Conservation (phyloP, 2,888 invertebrate species). For the Tinea pellionella region DNA sequence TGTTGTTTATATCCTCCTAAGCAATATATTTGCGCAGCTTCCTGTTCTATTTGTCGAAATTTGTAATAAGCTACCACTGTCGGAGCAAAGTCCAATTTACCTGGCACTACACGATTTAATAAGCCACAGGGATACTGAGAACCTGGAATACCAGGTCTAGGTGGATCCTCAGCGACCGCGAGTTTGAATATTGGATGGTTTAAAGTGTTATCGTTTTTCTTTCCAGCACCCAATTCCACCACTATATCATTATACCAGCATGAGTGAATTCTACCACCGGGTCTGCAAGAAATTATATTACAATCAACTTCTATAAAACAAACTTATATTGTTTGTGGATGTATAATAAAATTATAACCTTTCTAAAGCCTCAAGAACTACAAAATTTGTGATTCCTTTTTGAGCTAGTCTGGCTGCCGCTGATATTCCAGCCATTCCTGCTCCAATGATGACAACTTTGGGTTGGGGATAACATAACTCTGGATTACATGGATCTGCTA, state of each 20-base stretch:
- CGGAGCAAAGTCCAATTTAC: conserved; percentile 71
- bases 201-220: conserved; percentile 65
- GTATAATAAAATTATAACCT: conserved; percentile 48
- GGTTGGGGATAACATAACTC: conserved; percentile 60
- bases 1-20: conserved; percentile 71
- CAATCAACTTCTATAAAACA: not conserved
- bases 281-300: conserved; percentile 53
- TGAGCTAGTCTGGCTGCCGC: conserved; percentile 78
- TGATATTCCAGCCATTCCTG: conserved; percentile 83
- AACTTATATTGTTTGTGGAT: not conserved
- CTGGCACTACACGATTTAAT: conserved; percentile 72
- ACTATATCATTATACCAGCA: conserved; percentile 81
- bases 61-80: conserved; percentile 72
- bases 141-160: conserved; percentile 64
- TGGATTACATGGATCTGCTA: conserved; percentile 38
- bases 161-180: conserved; percentile 71
- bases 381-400: conserved; percentile 76
- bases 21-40: conserved; percentile 72
- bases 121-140: conserved; percentile 65
- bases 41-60: conserved; percentile 74
- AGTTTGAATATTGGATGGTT: conserved; percentile 72
- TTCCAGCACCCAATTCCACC: conserved; percentile 80
- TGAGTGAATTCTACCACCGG: conserved; percentile 81
- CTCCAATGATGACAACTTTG: conserved; percentile 79
- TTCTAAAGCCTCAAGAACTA: conserved; percentile 80